Base-by-base conservation (phyloP, 2,797 vertebrate genomes). In the Hypotaenidia okinawae region DNA sequence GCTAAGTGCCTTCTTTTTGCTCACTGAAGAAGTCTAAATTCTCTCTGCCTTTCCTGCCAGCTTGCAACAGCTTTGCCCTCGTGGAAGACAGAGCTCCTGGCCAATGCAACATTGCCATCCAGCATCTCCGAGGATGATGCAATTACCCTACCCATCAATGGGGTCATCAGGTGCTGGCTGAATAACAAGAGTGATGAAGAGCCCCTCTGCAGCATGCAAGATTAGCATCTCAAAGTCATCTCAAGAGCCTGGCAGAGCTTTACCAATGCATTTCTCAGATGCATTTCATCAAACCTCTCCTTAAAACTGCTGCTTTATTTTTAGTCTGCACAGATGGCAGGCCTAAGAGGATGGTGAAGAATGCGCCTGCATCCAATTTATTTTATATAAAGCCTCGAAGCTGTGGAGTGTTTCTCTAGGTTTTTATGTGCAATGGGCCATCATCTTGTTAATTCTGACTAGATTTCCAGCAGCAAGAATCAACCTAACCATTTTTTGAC, bases 281-380 rank as follows among this genome's bases (percentile, higher is more conserved):
- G 64, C 78, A 35, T 94, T 93, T 92, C 79, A 72, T 73, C 75
- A 89, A 90, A 30, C 58, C 49, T 24, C 37, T 84, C 68, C 87
- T 87, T 82, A 85, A 78, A 78, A 77, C 18, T 68, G 77, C 87
- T 49, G 62, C 64, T 84, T 89, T 95, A 89, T 90, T 95, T 94
- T 95, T 89, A 89, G 91, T 54, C 80, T 28, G 66, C 59, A 52
- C 88, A 94, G 89, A 96, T 93, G 96, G 94, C 54, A 54, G 74
- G 39, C 78, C 79, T 84, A 80, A 72, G 80, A 74, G 74, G 81
- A 49, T 59, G 81, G 51, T 66, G 72, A 90, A 83, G 27, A 90
- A 90, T 59, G 62, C 13, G 5, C 47, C 72, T 62, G 52, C 37
- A 32, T 54, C 33, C 84, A 22, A 69, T 47, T 57, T 66, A 69